Base-by-base conservation (phyloP, 2,888 invertebrate species). In the Drosophila dives region DNA sequence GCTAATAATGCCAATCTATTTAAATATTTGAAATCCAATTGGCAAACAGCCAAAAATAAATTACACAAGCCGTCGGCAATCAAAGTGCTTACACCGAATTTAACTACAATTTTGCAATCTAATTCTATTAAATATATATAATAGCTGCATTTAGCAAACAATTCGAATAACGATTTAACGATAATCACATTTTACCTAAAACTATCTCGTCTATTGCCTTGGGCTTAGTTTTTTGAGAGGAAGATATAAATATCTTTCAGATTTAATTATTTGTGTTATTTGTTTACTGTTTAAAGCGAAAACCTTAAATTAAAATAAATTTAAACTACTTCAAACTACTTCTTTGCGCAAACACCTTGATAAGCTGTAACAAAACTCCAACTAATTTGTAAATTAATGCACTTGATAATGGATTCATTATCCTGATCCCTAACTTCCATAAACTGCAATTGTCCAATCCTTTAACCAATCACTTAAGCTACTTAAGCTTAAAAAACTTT, bases 11-110 rank as follows among this genome's bases (percentile, higher is more conserved):
- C 61, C 40, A 54, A 62, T 68, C 45, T n/a, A 17, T 11, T 42
- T 26, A 38, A 49, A 48, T 26, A 34, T 67, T 68, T 32, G 62
- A 40, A 49, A 49, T 67, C 33, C 42, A 26, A 48, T 36, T 78
- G 45, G 48, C 67, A 36, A 62, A 59, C 12, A 58, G 60, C 51
- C 64, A 63, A 66, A n/a, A 70, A 32, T 38, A 26, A 51, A 49
- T 32, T 15, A 15, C 23, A 20, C 50, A 32, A 64, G 29, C 60
- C 34, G 36, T 17, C 40, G 50, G 42, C 64, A 66, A 63, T 66
- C 34, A 49, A 65, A 62, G 50, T 42, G 29, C 64, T 23, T 49
- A 15, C 34, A 40, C 59, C n/a, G 0, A 55, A 50, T 64, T 62
- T 12, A n/a, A 38, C 62, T 40, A 10, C 58, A 75, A 62, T 51